Evolutionary conservation across 2,113 vertebrate species (phyloP), one percentile per base, ranked within the genome.

Genomic region (Catagonus wagneri): DNA sequence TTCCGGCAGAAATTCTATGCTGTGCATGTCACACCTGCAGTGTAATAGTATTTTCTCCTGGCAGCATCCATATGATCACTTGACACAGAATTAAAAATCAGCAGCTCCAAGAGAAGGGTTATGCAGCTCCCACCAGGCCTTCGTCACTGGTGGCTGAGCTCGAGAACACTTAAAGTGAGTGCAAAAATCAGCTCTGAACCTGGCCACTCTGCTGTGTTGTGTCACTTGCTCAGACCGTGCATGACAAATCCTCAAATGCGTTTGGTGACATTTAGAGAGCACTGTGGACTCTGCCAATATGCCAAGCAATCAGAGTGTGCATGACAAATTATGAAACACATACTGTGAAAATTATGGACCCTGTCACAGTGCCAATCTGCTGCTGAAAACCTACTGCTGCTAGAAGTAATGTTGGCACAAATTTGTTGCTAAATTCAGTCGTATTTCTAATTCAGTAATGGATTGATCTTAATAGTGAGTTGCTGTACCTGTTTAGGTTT

Each of bases 331-430:
- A 94, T 88, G 92, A 78, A 98, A 97, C 96, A 98, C 98, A 98
- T 97, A 97, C 98, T 98, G 98, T 98, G 98, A 98, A 98, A 99
- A 98, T 98, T 98, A 98, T 75, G 94, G 98, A 86, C 96, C 98
- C 88, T 96, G 97, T 98, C 98, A 97, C 68, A 74, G 96, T 98
- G 98, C 98, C 98, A 98, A 98, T 98, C 98, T 94, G 97, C 95
- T 69, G 72, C 97, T 98, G 97, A 97, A 98, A 98, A 97, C 96
- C 97, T 97, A 97, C 97, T 98, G 97, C 98, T 98, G 97, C 87
- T 95, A 96, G 97, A 87, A 98, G 93, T 95, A 98, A 97, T 90
- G 97, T 97, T 96, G 97, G 98, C 96, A 98, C 96, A 97, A 96
- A 97, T 74, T 96, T 97, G 88, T 97, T 98, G 97, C 97, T 97